Percentiles rank a stretch among this genome's conserved stretches.
phyloP scores from a whole-genome alignment of 2,113 vertebrate genomes.

The Nothobranchius furzeri region DNA sequence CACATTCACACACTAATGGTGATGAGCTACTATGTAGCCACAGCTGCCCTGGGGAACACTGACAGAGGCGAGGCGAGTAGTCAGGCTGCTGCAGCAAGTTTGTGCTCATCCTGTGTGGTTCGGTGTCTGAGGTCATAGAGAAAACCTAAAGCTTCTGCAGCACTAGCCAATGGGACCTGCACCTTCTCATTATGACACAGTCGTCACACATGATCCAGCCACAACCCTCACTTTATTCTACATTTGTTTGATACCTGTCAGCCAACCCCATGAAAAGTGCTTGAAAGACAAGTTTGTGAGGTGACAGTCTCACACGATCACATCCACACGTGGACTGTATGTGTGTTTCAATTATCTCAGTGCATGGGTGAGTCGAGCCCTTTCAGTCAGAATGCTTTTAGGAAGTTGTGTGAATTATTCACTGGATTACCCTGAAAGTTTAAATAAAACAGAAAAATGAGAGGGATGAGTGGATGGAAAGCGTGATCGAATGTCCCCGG shows the following conservation, averaged over 20 bases:
- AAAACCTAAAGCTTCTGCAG: background rate
- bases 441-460: constrained; percentile 38
- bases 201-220: background rate
- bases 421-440: constrained; percentile 59
- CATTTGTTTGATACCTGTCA: constrained; percentile 1
- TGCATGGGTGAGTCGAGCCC: background rate
- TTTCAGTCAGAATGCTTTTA: constrained; percentile 26
- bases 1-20: too few species aligned
- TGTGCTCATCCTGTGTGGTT: constrained; percentile 30
- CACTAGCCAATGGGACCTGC: background rate
- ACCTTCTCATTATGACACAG: background rate
- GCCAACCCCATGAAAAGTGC: background rate
- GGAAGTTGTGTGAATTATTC: constrained; percentile 51
- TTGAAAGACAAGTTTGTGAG: background rate
- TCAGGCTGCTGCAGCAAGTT: background rate
- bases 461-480: constrained; percentile 39
- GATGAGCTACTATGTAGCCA: too few species aligned
- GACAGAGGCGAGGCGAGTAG: background rate
- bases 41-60: too few species aligned
- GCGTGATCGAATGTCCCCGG: constrained; percentile 41
- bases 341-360: constrained; percentile 2
- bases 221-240: background rate
- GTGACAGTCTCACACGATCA: background rate
- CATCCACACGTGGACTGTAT: constrained; percentile 1
- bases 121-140: constrained; percentile 3